phyloP scores from a whole-genome alignment of 2,888 invertebrate genomes.

The Hemicrepidius hirtus region DNA sequence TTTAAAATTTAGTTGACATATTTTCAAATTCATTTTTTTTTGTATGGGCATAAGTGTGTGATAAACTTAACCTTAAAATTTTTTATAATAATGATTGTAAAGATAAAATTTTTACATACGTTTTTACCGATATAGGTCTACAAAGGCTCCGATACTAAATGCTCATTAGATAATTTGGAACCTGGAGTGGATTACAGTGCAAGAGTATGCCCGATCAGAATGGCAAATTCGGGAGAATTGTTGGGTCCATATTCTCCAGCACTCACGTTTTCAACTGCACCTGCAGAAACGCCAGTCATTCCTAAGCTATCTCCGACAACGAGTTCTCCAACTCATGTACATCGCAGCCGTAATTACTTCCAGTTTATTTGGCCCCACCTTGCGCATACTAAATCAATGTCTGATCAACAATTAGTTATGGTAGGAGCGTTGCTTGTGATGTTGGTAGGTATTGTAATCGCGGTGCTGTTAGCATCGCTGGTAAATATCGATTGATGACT shows the following conservation, averaged over 20 bases:
- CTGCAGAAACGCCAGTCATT: constrained; percentile 69
- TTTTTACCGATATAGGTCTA: constrained; percentile 74
- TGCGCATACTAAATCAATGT: constrained; percentile 67
- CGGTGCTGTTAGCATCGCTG: constrained; percentile 62
- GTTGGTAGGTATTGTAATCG: constrained; percentile 65
- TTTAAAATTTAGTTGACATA: too few species aligned
- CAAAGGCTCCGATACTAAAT: constrained; percentile 78
- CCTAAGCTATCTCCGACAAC: constrained; percentile 65
- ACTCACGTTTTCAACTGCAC: constrained; percentile 75
- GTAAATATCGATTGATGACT: constrained; percentile 54
- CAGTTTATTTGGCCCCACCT: constrained; percentile 54
- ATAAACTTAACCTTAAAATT: too few species aligned
- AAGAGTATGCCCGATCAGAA: constrained; percentile 86
- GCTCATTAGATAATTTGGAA: constrained; percentile 81
- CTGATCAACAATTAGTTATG: constrained; percentile 77
- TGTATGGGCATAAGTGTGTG: too few species aligned
- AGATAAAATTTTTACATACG: neutral
- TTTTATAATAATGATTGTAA: constrained; percentile 19
- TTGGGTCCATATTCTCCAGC: constrained; percentile 83
- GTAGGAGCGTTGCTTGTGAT: constrained; percentile 70
- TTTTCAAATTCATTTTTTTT: neutral
- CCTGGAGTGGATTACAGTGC: constrained; percentile 85
- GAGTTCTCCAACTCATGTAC: constrained; percentile 57
- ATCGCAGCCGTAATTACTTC: constrained; percentile 54
- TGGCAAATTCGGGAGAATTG: constrained; percentile 76